Percentiles rank a stretch among this genome's conserved stretches.
These are phyloP conservation scores for Neosilurus mollespiculum DNA, from an alignment of 2,797 vertebrate genomes.

Conservation along the genomic window DNA sequence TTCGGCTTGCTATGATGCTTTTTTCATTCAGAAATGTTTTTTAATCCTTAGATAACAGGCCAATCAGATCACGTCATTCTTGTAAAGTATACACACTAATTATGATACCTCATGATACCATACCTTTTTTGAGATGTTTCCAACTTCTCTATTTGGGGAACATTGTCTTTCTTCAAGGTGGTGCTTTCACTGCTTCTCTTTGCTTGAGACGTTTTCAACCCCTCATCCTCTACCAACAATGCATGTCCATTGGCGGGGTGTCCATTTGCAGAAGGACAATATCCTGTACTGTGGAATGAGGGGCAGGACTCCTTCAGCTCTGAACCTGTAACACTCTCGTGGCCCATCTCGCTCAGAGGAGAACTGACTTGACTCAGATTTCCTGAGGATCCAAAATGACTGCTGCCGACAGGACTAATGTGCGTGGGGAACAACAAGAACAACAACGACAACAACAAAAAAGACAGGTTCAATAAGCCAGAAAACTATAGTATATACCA, in stretches of 20 bases:
- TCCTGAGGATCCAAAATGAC: conserved; percentile 91
- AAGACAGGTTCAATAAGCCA: neutral
- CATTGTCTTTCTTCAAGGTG: conserved; percentile 56
- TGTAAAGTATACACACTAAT: no score
- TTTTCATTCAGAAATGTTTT: no score
- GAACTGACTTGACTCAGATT: conserved; percentile 94
- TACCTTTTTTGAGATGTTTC: conserved; percentile 68
- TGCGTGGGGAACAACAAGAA: conserved; percentile 52
- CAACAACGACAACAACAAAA: no score
- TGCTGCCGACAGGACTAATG: conserved; percentile 89
- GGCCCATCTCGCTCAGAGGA: conserved; percentile 89
- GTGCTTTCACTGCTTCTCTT: conserved; percentile 37
- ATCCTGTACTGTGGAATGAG: conserved; percentile 75
- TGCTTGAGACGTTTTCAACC: conserved; percentile 51
- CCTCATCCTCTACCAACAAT: conserved; percentile 60
- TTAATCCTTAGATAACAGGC: no score
- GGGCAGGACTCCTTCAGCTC: conserved; percentile 83
- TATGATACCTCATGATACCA: neutral
- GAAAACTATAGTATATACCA: neutral
- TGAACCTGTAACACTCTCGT: conserved; percentile 76
- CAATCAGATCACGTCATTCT: no score
- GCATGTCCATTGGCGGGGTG: conserved; percentile 45
- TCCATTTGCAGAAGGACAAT: conserved; percentile 66
- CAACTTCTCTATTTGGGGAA: conserved; percentile 58
- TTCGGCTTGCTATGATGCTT: no score